phyloP scores from a whole-genome alignment of 1,140 invertebrate genomes.

The Paraescarpia echinospica region DNA sequence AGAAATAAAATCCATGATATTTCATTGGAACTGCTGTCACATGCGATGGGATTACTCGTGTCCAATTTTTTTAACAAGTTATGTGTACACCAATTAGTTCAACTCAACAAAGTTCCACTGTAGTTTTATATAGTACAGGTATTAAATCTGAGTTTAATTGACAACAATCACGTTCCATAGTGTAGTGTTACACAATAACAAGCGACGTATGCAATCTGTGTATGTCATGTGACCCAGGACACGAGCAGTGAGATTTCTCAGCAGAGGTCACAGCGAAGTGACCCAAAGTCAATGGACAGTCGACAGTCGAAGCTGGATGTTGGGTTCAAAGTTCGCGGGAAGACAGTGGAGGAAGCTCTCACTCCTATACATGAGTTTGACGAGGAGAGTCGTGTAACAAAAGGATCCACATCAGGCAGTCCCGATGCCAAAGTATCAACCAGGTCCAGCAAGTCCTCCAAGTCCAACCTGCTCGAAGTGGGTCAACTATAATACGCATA shows the following conservation, averaged over 20 bases:
- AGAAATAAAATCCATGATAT: neutral
- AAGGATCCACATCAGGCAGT: neutral
- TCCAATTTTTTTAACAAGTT: no score
- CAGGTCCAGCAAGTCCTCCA: neutral
- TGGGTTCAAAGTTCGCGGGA: neutral
- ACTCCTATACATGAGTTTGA: neutral
- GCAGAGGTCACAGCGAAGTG: neutral
- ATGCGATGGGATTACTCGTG: neutral
- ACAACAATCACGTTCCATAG: neutral
- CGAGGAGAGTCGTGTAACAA: neutral
- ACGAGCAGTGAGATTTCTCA: neutral
- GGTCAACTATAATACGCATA: neutral
- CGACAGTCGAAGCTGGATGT: neutral
- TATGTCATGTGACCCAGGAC: neutral
- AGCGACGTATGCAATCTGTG: neutral
- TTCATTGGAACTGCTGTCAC: neutral
- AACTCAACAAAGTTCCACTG: no score
- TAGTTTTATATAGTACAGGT: no score
- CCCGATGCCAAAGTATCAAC: neutral
- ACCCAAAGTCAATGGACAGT: neutral
- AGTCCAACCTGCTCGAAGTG: neutral
- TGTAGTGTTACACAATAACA: no score
- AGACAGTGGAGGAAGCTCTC: neutral
- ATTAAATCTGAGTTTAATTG: no score
- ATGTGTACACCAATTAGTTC: no score